Base-by-base conservation (phyloP, 2,113 vertebrate species). In the Paraplagusia blochii region DNA sequence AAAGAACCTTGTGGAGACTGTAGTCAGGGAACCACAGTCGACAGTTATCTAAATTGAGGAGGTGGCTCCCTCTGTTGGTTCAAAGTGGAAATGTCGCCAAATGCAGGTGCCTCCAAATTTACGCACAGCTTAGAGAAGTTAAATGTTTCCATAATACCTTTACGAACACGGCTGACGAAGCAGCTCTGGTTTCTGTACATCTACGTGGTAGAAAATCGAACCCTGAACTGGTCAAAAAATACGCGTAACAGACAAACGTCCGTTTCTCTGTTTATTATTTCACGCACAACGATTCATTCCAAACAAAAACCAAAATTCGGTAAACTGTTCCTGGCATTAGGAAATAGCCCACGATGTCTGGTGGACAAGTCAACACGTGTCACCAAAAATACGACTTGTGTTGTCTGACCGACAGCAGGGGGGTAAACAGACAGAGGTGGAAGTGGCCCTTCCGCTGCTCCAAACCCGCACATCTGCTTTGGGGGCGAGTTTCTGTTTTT, bases 391-490 rank as follows among this genome's bases (percentile, higher is more conserved):
- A 85, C 73, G 52, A 66, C 57, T 72, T 33, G 40, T 62, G 47
- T 60, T 66, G 64, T 77, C 62, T 80, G 81, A 79, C 68, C 79
- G 66, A 71, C 66, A 72, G 34, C 55, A 72, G 64, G 48, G 65
- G 68, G 44, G 65, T 74, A 80, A 80, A 85, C 72, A 88, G 69
- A 44, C 71, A 79, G 83, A 84, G 73, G 85, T 91, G 88, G 75
- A 87, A 79, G 53, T 68, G 70, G 82, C 65, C 84, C 85, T 90
- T 90, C 90, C 89, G 88, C 71, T 82, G 66, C 81, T 50, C 66
- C 60, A 79, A 66, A 82, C 54, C 82, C 82, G 72, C 85, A 88
- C 79, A 85, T 88, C 82, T 86, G 83, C 69, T 78, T 80, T 84
- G 90, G 85, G 89, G 90, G 88, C 88, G 89, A 90, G 84, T 63